Base-by-base conservation (phyloP, 2,888 invertebrate genomes). In the Masnerella sp. region DNA sequence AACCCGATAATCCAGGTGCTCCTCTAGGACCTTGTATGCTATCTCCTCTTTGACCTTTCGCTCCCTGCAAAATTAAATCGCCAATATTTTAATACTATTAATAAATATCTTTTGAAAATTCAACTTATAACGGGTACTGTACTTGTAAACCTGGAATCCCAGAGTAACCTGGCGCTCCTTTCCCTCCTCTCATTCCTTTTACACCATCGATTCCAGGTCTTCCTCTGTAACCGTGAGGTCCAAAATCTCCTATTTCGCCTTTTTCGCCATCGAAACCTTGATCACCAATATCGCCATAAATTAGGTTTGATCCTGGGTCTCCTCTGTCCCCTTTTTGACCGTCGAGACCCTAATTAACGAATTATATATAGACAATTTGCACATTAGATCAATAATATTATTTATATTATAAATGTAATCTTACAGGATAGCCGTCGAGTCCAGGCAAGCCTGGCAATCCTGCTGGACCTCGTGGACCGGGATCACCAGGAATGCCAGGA, bases 291-390 rank as follows among this genome's bases (percentile, higher is more conserved):
- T 87, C 82, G 38, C 94, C 94, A 70, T 88, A 77, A 83, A 85
- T 42, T 90, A 92, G 61, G 85, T 83, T 71, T 74, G 83, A 62
- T 7, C 94, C 94, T 1, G 88, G 82, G 11, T 90, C 88, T 76
- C 95, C 95, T 52, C 89, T 88, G 54, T 89, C 87, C 62, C 95
- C 95, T 80, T 91, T 91, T 15, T 82, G 65, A 0, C 92, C 93
- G 9, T 80, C 73, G 4, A 80, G 68, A 11, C 90, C 90, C 78
- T 71, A 15, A 12, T 43, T 12, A 12, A 22, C 5, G 17, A 40
- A 40, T 4, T n/a, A 47, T 47, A 30, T 36, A 34, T 25, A 52
- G 5, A 1, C 4, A 36, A 40, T n/a, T n/a, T n/a, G n/a, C 18
- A 17, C 17, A 18, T 5, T 18, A 40, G 9, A 9, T 36, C 36